These are phyloP conservation scores for Melanerpes formicivorus DNA, from an alignment of 2,113 vertebrate genomes.

Conservation along the genomic window DNA sequence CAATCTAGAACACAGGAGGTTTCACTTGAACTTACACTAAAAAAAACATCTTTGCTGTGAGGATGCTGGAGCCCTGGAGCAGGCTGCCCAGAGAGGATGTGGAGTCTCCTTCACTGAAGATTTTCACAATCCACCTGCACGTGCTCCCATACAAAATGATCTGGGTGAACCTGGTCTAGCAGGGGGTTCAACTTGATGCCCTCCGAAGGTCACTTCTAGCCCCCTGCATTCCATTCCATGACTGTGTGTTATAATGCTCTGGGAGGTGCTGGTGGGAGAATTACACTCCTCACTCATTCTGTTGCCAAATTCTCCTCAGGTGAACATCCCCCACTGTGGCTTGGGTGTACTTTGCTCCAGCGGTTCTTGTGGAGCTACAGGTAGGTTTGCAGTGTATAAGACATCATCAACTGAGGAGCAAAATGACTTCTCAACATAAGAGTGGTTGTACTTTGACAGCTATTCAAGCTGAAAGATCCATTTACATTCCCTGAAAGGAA, in stretches of 20 bases:
- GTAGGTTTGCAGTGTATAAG: not conserved
- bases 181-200: too few species aligned
- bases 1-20: too few species aligned
- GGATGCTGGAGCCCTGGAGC: too few species aligned
- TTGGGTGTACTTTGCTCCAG: not conserved
- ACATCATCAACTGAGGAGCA: not conserved
- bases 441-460: conserved; percentile 16
- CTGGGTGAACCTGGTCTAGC: too few species aligned
- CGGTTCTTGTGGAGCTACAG: not conserved
- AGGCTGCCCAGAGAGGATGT: too few species aligned
- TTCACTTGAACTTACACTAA: too few species aligned
- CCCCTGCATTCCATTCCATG: too few species aligned
- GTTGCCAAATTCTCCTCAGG: not conserved
- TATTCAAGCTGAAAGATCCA: conserved; percentile 51
- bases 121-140: too few species aligned
- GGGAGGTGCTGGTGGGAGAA: not conserved
- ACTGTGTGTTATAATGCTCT: not conserved
- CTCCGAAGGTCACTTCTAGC: too few species aligned
- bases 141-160: too few species aligned
- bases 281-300: not conserved
- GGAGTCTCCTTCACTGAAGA: too few species aligned
- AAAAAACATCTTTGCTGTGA: too few species aligned
- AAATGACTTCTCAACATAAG: not conserved
- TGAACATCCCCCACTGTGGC: not conserved
- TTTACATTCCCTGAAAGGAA: conserved; percentile 62